Evolutionary conservation across 2,113 vertebrate genomes (phyloP), one percentile per base, ranked within the genome.

Genomic region (Maylandia zebra): DNA sequence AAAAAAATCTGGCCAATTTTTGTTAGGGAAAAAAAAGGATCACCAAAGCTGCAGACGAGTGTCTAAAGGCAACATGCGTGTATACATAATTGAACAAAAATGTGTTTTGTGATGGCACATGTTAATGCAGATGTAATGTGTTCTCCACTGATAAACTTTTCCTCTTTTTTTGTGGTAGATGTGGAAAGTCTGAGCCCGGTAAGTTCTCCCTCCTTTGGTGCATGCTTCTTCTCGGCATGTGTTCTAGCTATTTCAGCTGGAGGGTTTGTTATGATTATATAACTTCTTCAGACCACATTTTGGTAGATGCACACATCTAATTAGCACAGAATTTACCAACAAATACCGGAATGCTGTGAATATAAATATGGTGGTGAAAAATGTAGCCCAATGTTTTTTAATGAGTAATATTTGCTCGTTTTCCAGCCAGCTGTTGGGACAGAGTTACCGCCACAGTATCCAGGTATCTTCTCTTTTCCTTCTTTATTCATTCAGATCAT

Each of bases 351-450:
- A 64, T 11, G 43, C 59, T 53, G 52, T 78, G 78, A 84, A 71
- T 61, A 57, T 71, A 41, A 86, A 64, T 52, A n/a, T 53, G 17
- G 16, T 81, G 30, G 82, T 86, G 80, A 88, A 84, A 89, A 86
- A 66, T 83, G 38, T 24, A 38, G 69, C 32, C 22, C 17, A 36
- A 66, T 76, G 45, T 41, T 61, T 78, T 84, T 81, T 89, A 17
- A 83, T 30, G 16, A 56, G 10, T 22, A 52, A 61, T 89, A 55
- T 92, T 86, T 96, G 11, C 52, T 93, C 90, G 27, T 90, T 90
- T 93, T 93, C 69, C 36, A 96, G 96, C 92, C 94, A 85, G 82
- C 92, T 76, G 89, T 91, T 93, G 95, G 92, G 90, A 96, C 95
- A 27, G 93, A 95, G 38, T 90, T 93, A 86, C 94, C 95, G 4